Percentiles rank a stretch among this genome's conserved stretches.
These are phyloP conservation scores for Poecilia velifera DNA, from an alignment of 2,797 vertebrate genomes.

Conservation along the genomic window DNA sequence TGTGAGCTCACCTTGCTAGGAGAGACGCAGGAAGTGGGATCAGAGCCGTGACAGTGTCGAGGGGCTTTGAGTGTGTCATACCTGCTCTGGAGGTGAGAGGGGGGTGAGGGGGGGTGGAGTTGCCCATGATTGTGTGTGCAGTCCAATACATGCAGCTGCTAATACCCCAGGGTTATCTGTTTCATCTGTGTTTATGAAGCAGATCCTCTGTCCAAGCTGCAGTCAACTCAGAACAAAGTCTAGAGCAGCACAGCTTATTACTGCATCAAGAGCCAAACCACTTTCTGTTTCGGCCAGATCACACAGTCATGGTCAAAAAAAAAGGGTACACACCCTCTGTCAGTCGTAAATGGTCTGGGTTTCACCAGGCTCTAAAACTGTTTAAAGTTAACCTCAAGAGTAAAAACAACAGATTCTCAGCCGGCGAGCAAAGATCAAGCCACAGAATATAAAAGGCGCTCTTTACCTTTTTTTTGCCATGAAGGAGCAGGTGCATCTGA, in stretches of 20 bases:
- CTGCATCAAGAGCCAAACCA: conserved; percentile 1
- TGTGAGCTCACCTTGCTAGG: conserved; percentile 85
- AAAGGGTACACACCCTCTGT: not conserved
- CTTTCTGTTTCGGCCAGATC: conserved; percentile 39
- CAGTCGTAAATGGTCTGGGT: not conserved
- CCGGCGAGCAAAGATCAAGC: not conserved
- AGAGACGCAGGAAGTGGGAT: conserved; percentile 79
- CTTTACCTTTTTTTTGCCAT: not conserved
- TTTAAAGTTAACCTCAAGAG: not conserved
- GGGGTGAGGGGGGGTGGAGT: not conserved
- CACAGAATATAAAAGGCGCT: not conserved
- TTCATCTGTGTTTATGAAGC: conserved; percentile 57
- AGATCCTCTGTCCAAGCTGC: conserved; percentile 28
- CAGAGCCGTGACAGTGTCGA: conserved; percentile 69
- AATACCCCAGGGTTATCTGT: conserved; percentile 56
- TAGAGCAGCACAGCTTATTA: conserved; percentile 17
- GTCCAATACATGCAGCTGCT: conserved; percentile 40
- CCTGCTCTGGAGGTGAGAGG: conserved; percentile 63
- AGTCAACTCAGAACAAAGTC: conserved; percentile 28
- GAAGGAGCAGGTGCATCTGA: not conserved
- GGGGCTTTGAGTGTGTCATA: conserved; percentile 75
- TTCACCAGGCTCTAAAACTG: not conserved
- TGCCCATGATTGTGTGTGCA: conserved; percentile 47
- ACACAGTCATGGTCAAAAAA: conserved; percentile 14
- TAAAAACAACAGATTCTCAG: not conserved